Evolutionary conservation across 2,888 invertebrate genomes (phyloP).

Genomic region (Acleris literana): DNA sequence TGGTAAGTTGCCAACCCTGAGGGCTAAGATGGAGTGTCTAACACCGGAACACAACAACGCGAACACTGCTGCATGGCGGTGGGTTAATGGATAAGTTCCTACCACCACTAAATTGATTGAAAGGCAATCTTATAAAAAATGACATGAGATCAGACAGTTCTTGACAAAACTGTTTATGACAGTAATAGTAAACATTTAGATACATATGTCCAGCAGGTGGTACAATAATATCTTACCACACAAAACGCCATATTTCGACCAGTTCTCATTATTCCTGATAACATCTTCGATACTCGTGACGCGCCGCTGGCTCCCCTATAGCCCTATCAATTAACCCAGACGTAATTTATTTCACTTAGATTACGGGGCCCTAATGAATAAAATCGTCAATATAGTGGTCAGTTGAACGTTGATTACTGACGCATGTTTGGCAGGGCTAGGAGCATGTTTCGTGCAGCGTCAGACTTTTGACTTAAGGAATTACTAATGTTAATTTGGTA

Average conservation of each 20-base stretch:
- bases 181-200: not conserved
- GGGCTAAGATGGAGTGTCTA: too few species aligned
- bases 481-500: too few species aligned
- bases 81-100: too few species aligned
- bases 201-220: not conserved
- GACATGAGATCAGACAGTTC: not conserved
- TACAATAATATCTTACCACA: not conserved
- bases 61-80: too few species aligned
- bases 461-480: not conserved
- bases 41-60: too few species aligned
- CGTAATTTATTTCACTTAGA: slow-evolving; percentile 66
- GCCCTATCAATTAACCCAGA: slow-evolving; percentile 60
- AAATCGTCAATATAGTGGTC: slow-evolving; percentile 21
- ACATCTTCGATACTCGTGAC: slow-evolving; percentile 49
- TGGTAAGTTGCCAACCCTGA: too few species aligned
- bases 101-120: too few species aligned
- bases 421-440: not conserved
- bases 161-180: not conserved
- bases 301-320: slow-evolving; percentile 55
- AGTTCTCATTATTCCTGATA: slow-evolving; percentile 23
- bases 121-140: too few species aligned
- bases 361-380: slow-evolving; percentile 42
- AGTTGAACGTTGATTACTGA: not conserved
- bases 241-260: not conserved
- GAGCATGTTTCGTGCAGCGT: not conserved